Base-by-base conservation (phyloP, 2,113 vertebrate genomes). In the Dunckerocampus dactyliophorus region DNA sequence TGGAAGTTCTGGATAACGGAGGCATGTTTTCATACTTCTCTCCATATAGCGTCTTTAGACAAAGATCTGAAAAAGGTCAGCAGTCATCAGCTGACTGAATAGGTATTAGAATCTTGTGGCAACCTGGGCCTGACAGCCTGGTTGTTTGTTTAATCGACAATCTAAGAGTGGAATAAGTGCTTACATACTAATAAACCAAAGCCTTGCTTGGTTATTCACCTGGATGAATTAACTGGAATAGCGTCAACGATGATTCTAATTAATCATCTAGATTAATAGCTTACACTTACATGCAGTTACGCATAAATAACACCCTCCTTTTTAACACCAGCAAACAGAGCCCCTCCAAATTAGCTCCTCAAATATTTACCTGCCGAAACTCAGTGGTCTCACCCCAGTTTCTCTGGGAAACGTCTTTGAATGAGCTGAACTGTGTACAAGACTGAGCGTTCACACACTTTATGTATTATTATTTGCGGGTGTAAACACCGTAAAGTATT, bases 351-450 rank as follows among this genome's bases (percentile, higher is more conserved):
- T 88, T 89, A 90, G 87, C 88, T 90, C 85, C 75, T 81, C 82
- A 90, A 90, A 90, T 90, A 89, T 90, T 90, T 88, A 67, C 85
- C 79, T 37, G 75, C 60, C 71, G 76, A 85, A 86, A 87, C 81
- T 79, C 82, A 72, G 88, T 65, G 86, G 84, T 85, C 80, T 87
- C 70, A 71, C 67, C 81, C 64, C 73, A 82, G 77, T 87, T 88
- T 84, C 77, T 76, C 76, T 62, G 68, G 67, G 79, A 69, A 76
- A 71, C 20, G 50, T 72, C 55, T 80, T 85, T 88, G 82, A 89
- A 88, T 86, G 86, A 86, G 75, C 69, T 69, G 85, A 78, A 81
- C 87, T 84, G 76, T 84, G 34, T 8, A 84, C 77, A 74, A 64
- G 76, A 51, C 76, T 67, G 74, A 80, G 78, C 73, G 78, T 83